Base-by-base conservation (phyloP, 2,888 invertebrate species). In the Torymus auratus region DNA sequence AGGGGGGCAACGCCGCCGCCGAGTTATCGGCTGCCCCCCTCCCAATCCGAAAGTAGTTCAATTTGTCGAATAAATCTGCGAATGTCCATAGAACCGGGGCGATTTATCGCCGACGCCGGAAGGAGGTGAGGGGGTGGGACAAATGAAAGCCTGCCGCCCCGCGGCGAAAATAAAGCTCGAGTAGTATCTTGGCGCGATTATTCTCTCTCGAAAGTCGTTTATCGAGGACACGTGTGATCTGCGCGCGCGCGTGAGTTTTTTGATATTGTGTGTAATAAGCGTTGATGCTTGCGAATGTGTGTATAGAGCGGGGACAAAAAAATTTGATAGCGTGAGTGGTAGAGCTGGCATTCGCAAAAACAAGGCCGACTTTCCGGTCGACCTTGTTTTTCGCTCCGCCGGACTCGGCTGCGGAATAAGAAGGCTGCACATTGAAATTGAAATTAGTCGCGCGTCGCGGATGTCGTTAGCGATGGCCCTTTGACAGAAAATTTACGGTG, bases 51-150 rank as follows among this genome's bases (percentile, higher is more conserved):
- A 78, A 78, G 72, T 65, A 72, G 72, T 78, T 72, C 78, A 78
- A 78, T 78, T 78, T 72, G 72, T 72, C 78, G 78, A 78, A 78
- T 78, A 78, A 78, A 78, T 78, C 78, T 78, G 67, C 20, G 72
- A 78, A 60, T 78, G 78, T 78, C 78, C 67, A 72, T 78, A 61
- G 68, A 78, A 61, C 53, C 62, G 14, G 55, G 77, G 68, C 71
- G 55, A 78, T 78, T 78, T 72, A 78, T 78, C 60, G 67, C 17
- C 53, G 41, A 28, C n/a, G 55, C 5, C 13, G 55, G 62, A 53
- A 7, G 52, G 28, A 64, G 60, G 71, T 14, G 2, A 15, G 62
- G 11, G 28, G 60, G 70, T 17, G 60, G 52, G 7, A 20, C 41
- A n/a, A 56, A 73, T 58, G 75, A 67, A 75, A 75, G 67, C 67